Conservation (phyloP, 2,797 vertebrate species). For the Coreius guichenoti region DNA sequence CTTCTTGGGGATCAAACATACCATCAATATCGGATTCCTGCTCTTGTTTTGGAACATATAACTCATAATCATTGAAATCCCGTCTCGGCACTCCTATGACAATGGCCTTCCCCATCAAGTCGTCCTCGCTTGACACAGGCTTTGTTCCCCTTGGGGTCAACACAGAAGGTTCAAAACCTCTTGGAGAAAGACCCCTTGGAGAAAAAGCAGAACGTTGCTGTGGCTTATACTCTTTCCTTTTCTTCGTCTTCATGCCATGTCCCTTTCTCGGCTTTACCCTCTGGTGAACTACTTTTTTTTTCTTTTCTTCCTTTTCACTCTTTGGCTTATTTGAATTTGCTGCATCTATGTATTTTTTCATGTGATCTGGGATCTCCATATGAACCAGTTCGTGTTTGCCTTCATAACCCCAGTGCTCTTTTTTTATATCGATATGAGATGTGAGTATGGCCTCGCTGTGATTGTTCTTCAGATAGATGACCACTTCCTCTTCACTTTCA, state of each 20-base stretch:
- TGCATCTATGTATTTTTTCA: conserved; percentile 73
- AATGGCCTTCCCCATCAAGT: conserved; percentile 69
- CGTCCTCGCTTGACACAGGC: conserved; percentile 65
- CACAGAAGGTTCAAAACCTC: conserved; percentile 66
- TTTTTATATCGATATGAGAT: conserved; percentile 65
- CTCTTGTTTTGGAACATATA: conserved; percentile 72
- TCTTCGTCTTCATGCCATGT: conserved; percentile 77
- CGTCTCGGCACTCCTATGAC: conserved; percentile 85
- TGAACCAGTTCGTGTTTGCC: conserved; percentile 64
- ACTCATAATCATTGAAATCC: conserved; percentile 83
- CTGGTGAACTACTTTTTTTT: conserved; percentile 64
- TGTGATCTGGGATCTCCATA: conserved; percentile 71
- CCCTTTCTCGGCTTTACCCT: conserved; percentile 69
- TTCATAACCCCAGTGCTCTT: conserved; percentile 78
- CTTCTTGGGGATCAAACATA: conserved; percentile 62
- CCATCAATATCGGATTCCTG: conserved; percentile 58
- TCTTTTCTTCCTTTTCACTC: conserved; percentile 56
- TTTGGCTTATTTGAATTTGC: conserved; percentile 19
- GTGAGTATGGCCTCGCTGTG: conserved; percentile 71
- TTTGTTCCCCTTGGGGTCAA: conserved; percentile 34
- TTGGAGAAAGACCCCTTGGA: conserved; percentile 70
- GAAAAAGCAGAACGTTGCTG: conserved; percentile 66
- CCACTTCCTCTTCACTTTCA: conserved; percentile 71
- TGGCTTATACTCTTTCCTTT: conserved; percentile 74
- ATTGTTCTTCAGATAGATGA: conserved; percentile 76